These are phyloP conservation scores for Muntiacus reevesi DNA, from an alignment of 2,113 vertebrate species.

Conservation along the genomic window DNA sequence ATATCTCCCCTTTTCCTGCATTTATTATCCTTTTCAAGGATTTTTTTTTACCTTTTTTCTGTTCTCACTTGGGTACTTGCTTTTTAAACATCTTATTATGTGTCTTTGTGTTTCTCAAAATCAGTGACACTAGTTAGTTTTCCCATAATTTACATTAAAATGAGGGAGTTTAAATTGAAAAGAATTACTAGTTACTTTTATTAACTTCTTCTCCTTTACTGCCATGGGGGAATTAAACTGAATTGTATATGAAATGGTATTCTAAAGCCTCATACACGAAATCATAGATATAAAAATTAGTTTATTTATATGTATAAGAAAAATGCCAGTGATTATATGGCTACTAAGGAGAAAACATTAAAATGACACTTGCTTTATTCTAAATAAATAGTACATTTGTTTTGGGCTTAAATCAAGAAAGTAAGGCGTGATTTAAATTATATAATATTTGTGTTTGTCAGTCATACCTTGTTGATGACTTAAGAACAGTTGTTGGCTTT, in stretches of 20 bases:
- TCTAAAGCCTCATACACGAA: conserved; percentile 26
- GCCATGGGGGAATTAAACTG: conserved; percentile 18
- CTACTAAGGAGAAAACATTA: conserved; percentile 28
- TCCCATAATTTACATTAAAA: conserved; percentile 16
- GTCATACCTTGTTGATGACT: background rate
- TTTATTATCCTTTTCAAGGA: background rate
- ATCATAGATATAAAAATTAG: conserved; percentile 11
- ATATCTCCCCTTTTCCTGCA: background rate
- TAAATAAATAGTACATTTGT: background rate
- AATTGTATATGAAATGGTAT: conserved; percentile 27
- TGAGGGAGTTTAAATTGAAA: background rate
- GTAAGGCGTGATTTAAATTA: background rate
- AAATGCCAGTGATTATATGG: background rate
- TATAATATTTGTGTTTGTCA: background rate
- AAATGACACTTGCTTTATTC: background rate
- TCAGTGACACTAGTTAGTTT: background rate
- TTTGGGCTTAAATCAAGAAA: conserved; percentile 24
- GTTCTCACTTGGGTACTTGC: background rate
- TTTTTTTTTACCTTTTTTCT: background rate
- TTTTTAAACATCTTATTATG: conserved; percentile 14
- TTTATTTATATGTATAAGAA: conserved; percentile 12
- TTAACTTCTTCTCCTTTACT: conserved; percentile 15
- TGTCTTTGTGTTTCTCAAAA: conserved; percentile 10
- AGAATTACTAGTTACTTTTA: conserved; percentile 46
- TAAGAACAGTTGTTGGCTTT: background rate